phyloP scores from a whole-genome alignment of 2,888 invertebrate species.

The Papilio protenor region DNA sequence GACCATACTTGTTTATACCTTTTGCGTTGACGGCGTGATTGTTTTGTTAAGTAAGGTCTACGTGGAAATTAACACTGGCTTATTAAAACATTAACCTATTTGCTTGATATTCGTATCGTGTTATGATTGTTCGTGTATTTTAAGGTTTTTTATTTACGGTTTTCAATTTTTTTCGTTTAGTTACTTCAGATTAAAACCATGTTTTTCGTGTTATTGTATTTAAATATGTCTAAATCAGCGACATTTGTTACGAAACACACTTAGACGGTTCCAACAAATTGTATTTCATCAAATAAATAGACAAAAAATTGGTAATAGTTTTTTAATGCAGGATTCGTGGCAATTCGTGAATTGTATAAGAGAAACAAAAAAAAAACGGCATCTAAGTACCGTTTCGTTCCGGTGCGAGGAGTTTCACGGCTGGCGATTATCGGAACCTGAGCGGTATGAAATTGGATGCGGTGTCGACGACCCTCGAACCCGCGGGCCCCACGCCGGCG shows the following conservation, averaged over 20 bases:
- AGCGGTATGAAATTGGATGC: slow-evolving; percentile 69
- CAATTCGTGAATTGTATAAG: neutral
- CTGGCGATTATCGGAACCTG: slow-evolving; percentile 64
- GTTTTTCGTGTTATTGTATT: neutral
- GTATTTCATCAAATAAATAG: neutral
- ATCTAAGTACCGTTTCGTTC: slow-evolving; percentile 41
- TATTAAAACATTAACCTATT: slow-evolving; percentile 19
- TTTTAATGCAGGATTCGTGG: slow-evolving; percentile 27
- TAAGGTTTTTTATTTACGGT: neutral
- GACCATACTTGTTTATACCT: slow-evolving; percentile 29
- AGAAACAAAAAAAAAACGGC: slow-evolving; percentile 21
- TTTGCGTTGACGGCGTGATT: slow-evolving; percentile 21
- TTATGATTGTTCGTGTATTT: neutral
- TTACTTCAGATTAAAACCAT: neutral
- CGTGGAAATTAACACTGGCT: slow-evolving; percentile 15
- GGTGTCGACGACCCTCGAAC: slow-evolving; percentile 53
- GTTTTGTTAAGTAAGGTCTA: slow-evolving; percentile 34
- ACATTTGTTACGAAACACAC: neutral
- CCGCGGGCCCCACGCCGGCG: slow-evolving; percentile 70
- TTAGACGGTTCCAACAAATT: neutral
- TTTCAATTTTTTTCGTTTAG: neutral
- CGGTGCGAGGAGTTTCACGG: slow-evolving; percentile 43
- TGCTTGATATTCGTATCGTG: slow-evolving; percentile 5
- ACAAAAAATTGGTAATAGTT: neutral
- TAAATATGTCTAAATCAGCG: neutral